Percentiles rank a stretch among this genome's conserved stretches.
Evolutionary conservation across 1,140 invertebrate species (phyloP).

Genomic region (Caenorhabditis briggsae): DNA sequence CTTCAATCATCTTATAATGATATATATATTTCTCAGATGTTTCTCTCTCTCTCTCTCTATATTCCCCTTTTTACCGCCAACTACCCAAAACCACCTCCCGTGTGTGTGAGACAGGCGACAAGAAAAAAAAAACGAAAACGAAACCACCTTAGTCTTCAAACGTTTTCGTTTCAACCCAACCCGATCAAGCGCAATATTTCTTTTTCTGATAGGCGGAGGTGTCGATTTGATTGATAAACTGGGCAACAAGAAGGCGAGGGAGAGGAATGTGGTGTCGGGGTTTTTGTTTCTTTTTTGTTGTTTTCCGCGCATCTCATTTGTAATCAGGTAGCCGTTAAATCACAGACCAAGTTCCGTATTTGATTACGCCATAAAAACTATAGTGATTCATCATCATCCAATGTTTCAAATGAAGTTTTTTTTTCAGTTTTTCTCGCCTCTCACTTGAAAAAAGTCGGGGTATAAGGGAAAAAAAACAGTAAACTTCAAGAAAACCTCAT

Average conservation of each 20-base stretch:
- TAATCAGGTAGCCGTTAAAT: conserved; percentile 32
- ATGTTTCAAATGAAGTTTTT: not conserved
- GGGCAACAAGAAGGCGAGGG: conserved; percentile 11
- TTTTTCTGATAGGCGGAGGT: conserved; percentile 52
- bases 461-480: too few species aligned
- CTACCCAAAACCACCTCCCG: not conserved
- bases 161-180: conserved; percentile 23
- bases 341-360: conserved; percentile 31
- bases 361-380: conserved; percentile 46
- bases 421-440: not conserved
- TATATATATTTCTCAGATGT: conserved; percentile 51
- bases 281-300: conserved; percentile 20
- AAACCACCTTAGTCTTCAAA: not conserved
- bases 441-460: too few species aligned
- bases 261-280: not conserved
- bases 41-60: conserved; percentile 2
- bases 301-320: not conserved
- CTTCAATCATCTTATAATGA: conserved; percentile 43
- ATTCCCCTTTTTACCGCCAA: not conserved
- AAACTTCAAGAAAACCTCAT: too few species aligned
- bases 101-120: not conserved
- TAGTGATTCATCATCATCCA: not conserved
- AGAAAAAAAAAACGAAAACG: conserved; percentile 10
- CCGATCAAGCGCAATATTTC: conserved; percentile 52
- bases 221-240: conserved; percentile 56